Conservation (phyloP, 2,113 vertebrate genomes). For the Hippocampus mohnikei region DNA sequence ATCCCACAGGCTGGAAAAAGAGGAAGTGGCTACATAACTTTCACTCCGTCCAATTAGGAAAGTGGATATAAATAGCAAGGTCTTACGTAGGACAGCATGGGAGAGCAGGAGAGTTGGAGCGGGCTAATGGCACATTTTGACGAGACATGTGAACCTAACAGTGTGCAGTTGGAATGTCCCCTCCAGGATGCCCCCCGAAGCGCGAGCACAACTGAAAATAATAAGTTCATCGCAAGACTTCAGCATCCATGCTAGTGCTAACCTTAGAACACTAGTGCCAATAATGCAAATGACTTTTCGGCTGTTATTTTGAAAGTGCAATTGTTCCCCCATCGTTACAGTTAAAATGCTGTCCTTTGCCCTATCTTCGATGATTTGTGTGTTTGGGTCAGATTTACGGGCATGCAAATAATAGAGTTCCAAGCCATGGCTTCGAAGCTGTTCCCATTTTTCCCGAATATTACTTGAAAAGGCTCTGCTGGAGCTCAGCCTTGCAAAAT, state of each 20-base stretch:
- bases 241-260: not conserved
- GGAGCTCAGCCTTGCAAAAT: not conserved
- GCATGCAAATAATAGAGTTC: not conserved
- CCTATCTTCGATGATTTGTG: too few relatives aligned
- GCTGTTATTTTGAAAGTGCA: too few relatives aligned
- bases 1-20: slow-evolving; percentile 38
- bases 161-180: not conserved
- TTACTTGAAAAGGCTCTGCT: not conserved
- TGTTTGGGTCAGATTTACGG: not conserved
- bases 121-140: not conserved
- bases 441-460: not conserved
- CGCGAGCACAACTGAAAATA: not conserved
- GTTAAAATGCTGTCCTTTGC: not conserved
- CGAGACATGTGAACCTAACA: not conserved
- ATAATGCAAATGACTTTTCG: not conserved
- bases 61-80: slow-evolving; percentile 53
- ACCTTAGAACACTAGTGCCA: not conserved
- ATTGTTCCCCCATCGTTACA: not conserved
- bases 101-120: slow-evolving; percentile 1
- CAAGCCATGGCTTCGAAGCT: not conserved
- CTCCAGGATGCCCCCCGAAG: not conserved
- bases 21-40: slow-evolving; percentile 39
- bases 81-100: slow-evolving; percentile 34
- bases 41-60: slow-evolving; percentile 54
- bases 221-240: not conserved